Evolutionary conservation across 2,113 vertebrate genomes (phyloP), one percentile per base, ranked within the genome.

Genomic region (Ameiurus melas): DNA sequence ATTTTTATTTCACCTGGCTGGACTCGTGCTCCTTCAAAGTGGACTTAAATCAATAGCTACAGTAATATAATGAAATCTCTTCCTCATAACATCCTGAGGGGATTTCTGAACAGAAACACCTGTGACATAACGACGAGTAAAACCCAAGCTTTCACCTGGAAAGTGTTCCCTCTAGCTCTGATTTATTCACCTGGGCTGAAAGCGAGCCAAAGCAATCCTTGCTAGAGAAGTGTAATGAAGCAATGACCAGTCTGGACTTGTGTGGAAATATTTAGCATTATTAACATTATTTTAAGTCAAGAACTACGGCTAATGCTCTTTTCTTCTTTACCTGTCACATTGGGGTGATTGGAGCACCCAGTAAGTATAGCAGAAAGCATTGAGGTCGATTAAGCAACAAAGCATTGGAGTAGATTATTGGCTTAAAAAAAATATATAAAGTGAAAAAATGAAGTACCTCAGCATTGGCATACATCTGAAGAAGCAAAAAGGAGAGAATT

Each of bases 381-480:
- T 71, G 36, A 92, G 80, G 92, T 85, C 73, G 89, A 92, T 92
- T 87, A 94, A 88, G 92, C 91, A 92, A 92, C 73, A 17, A 91
- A 93, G 93, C 93, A 91, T 64, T 87, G 70, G 75, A 92, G 89
- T 88, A 90, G 93, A 93, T 94, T 89, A 94, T 91, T 93, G 88
- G 92, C 88, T 86, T 88, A 80, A 82, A 92, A 91, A 92, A 64
- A 57, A 43, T 43, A 4, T 78, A 83, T 51, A 92, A 90, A 92
- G 84, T 89, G 73, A 91, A 92, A 89, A 88, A 90, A 92, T 94
- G 93, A 96, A 96, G 95, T 96, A 96, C 96, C 96, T 96, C 96
- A 92, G 95, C 95, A 96, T 96, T 96, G 94, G 96, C 95, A 96
- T 88, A 96, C 95, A 96, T 96, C 96, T 96, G 95, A 95, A 95